Percentiles rank a stretch among this genome's conserved stretches.
phyloP scores from a whole-genome alignment of 2,797 vertebrate genomes.

The Synanceia verrucosa region DNA sequence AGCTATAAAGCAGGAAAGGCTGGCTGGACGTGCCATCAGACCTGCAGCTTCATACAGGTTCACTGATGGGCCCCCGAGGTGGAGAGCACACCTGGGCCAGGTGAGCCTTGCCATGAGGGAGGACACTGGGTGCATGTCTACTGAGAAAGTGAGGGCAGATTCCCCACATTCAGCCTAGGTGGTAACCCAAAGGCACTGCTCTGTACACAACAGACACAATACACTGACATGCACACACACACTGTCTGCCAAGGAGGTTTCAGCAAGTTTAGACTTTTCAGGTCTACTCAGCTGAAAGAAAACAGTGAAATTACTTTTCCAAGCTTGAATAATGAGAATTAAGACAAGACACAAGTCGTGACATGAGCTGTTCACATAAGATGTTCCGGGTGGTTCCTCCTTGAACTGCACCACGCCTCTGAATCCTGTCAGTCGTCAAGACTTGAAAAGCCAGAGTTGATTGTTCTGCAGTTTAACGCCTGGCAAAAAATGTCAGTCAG shows the following conservation, averaged over 20 bases:
- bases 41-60: constrained; percentile 14
- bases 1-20: constrained; percentile 39
- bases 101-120: constrained; percentile 38
- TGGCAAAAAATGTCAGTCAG: constrained; percentile 43
- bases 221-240: constrained; percentile 10
- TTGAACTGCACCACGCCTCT: constrained; percentile 39
- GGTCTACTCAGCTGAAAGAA: constrained; percentile 31
- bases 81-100: constrained; percentile 64
- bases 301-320: constrained; percentile 54
- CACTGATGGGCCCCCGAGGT: constrained; percentile 13
- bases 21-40: constrained; percentile 24
- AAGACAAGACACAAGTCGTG: constrained; percentile 45
- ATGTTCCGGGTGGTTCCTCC: constrained; percentile 9
- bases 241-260: constrained; percentile 41
- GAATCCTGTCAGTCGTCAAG: constrained; percentile 18
- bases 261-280: constrained; percentile 53
- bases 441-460: constrained; percentile 25
- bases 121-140: constrained; percentile 28
- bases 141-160: constrained; percentile 38
- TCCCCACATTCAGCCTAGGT: constrained; percentile 59
- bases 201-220: background rate
- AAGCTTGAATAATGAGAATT: constrained; percentile 46
- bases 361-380: constrained; percentile 45
- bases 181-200: constrained; percentile 28
- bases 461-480: constrained; percentile 43